Evolutionary conservation across 2,797 vertebrate genomes (phyloP).

Genomic region (Brachymystax lenok): DNA sequence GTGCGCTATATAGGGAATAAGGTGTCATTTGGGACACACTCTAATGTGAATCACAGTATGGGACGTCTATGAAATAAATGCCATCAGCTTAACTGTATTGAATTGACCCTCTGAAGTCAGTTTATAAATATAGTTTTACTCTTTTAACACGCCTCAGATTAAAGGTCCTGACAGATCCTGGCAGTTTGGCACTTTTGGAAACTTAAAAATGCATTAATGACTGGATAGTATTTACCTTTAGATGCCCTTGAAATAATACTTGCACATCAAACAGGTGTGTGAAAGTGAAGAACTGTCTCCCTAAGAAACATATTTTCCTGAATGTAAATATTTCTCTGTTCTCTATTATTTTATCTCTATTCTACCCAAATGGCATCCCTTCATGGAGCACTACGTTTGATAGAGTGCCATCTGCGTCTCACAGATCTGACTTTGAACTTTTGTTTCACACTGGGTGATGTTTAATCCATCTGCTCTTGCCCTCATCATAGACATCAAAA

Average conservation of each 20-base stretch:
- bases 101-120: constrained; percentile 35
- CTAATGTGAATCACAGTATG: constrained; percentile 6
- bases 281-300: constrained; percentile 37
- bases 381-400: not conserved
- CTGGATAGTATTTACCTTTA: constrained; percentile 63
- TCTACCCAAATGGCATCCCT: not conserved
- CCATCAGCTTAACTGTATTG: constrained; percentile 28
- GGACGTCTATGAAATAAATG: constrained; percentile 37
- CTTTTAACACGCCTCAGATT: constrained; percentile 23
- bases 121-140: constrained; percentile 50
- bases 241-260: constrained; percentile 65
- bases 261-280: constrained; percentile 53
- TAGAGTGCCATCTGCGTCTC: constrained; percentile 33
- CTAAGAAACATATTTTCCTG: constrained; percentile 47
- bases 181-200: constrained; percentile 48
- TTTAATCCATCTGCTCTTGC: constrained; percentile 53
- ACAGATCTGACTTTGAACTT: constrained; percentile 57
- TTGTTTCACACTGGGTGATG: constrained; percentile 47
- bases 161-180: constrained; percentile 39
- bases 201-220: constrained; percentile 49
- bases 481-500: constrained; percentile 43
- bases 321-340: constrained; percentile 57
- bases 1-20: not conserved
- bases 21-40: not conserved
- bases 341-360: constrained; percentile 43